Conservation (phyloP, 2,888 invertebrate species). For the Blastobasis adustella region DNA sequence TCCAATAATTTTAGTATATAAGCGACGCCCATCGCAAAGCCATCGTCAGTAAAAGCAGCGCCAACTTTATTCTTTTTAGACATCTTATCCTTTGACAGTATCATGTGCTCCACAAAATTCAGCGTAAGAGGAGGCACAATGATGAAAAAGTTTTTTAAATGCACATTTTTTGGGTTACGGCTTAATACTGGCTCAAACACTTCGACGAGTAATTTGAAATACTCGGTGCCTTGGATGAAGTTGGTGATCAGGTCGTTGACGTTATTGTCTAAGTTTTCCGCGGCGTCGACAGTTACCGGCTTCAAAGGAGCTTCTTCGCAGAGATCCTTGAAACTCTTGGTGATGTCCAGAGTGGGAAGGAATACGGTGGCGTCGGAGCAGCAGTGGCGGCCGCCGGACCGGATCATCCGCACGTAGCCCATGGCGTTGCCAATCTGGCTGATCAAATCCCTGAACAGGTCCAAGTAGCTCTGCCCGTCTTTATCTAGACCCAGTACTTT, state of each 20-base stretch:
- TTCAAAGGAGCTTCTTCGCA: conserved; percentile 76
- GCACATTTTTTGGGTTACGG: conserved; percentile 88
- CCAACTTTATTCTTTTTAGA: conserved; percentile 91
- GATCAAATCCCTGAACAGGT: conserved; percentile 93
- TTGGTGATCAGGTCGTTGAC: conserved; percentile 86
- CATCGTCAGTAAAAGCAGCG: conserved; percentile 97
- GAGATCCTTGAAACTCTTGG: conserved; percentile 76
- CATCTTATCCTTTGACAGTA: conserved; percentile 93
- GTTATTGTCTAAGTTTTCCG: conserved; percentile 84
- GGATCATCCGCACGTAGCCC: conserved; percentile 95
- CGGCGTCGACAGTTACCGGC: conserved; percentile 76
- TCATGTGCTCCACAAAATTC: conserved; percentile 95
- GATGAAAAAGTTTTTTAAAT: conserved; percentile 93
- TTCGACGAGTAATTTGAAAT: conserved; percentile 91
- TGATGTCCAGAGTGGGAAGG: conserved; percentile 83
- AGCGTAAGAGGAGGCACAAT: conserved; percentile 95
- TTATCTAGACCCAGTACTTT: conserved; percentile 87
- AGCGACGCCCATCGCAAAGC: conserved; percentile 96
- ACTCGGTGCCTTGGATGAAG: conserved; percentile 92
- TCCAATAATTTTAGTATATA: conserved; percentile 93
- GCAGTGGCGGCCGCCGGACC: conserved; percentile 94
- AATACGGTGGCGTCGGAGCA: conserved; percentile 94
- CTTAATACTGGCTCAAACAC: conserved; percentile 91
- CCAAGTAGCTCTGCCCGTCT: conserved; percentile 91
- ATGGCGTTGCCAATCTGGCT: conserved; percentile 97